A percentile compares a stretch with the other conserved stretches of the same genome.
These are phyloP conservation scores for Stenodema calcarata DNA, from an alignment of 2,888 invertebrate species.

Conservation along the genomic window DNA sequence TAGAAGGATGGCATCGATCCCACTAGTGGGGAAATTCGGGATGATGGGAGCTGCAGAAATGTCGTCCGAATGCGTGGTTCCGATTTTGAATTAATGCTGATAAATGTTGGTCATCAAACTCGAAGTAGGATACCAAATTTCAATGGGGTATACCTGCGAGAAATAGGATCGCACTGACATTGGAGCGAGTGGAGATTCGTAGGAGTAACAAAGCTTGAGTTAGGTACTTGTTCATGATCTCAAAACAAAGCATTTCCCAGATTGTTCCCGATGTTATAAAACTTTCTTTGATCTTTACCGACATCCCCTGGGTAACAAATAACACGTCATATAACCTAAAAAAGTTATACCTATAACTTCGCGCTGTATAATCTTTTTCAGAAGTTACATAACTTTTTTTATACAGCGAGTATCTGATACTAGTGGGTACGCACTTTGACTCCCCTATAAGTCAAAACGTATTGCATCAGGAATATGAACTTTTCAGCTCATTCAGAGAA, in stretches of 20 bases:
- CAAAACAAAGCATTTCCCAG: too few relatives aligned
- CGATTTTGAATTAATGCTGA: neutral
- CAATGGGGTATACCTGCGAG: neutral
- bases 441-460: too few relatives aligned
- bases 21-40: neutral
- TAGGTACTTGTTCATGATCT: too few relatives aligned
- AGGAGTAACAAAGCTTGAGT: too few relatives aligned
- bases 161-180: neutral
- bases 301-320: conserved; percentile 1
- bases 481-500: too few relatives aligned
- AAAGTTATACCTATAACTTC: neutral
- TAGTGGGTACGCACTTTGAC: neutral
- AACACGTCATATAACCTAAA: conserved; percentile 6
- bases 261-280: too few relatives aligned
- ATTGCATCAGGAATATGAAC: too few relatives aligned
- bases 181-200: neutral
- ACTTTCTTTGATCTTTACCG: conserved; percentile 29
- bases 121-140: neutral
- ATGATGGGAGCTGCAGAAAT: neutral
- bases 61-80: neutral
- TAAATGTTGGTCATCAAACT: neutral
- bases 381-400: neutral
- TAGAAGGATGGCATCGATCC: neutral
- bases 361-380: neutral
- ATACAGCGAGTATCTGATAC: neutral